Evolutionary conservation across 2,888 invertebrate genomes (phyloP), one percentile per base, ranked within the genome.

Genomic region (Synanthedon andrenaeformis): DNA sequence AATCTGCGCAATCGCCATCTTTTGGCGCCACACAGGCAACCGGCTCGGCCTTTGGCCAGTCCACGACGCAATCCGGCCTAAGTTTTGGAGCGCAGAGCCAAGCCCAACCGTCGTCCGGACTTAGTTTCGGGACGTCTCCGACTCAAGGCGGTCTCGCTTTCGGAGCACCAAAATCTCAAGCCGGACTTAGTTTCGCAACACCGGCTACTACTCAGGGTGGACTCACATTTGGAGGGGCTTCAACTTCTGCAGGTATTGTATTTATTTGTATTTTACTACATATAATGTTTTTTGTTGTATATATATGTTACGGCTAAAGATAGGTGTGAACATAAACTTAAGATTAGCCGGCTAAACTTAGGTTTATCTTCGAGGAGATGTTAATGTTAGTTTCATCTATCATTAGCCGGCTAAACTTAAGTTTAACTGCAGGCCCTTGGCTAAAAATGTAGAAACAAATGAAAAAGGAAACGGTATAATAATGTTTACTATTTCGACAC

Each of bases 91-190:
- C 54, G 28, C 41, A 28, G n/a, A 28, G n/a, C 6, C 35, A 35
- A 51, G 52, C 14, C 53, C 51, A 28, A 45, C 41, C 52, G 14
- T 41, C 53, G 42, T 42, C 54, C 13, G 54, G 42, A 11, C 56
- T 59, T 11, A 51, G 51, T 42, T 61, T 59, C 13, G 56, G 57
- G 10, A n/a, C 58, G 1, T 11, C 59, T 1, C 23, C 53, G 12
- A 51, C 28, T n/a, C 51, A 51, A 51, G 35, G 35, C n/a, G 41
- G 35, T n/a, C 41, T 51, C 51, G 51, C 28, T 19, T 28, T 49
- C 11, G 13, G 53, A 42, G 52, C 54, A 0, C 48, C 52, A 35
- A 42, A 28, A 55, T 42, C 51, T 2, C 55, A 14, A 53, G 35
- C 12, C 51, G 53, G 11, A 54, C 55, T 42, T 3, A 23, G 19